Percentiles rank a stretch among this genome's conserved stretches.
phyloP scores from a whole-genome alignment of 2,888 invertebrate species.

The Drepanosiphum platanoidis region DNA sequence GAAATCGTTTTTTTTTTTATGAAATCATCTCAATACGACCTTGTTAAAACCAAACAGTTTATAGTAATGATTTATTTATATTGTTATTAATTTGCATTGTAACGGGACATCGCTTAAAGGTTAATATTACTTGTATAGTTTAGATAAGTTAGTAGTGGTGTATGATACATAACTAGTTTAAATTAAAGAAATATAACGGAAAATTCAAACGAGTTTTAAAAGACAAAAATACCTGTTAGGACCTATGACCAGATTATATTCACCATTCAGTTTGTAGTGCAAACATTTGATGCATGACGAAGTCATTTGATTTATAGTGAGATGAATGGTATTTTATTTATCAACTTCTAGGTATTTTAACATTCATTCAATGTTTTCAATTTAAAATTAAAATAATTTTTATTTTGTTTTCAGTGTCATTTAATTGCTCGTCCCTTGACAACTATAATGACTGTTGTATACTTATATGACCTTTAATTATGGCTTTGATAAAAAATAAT shows the following conservation, averaged over 20 bases:
- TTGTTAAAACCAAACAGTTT: constrained; percentile 11
- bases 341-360: too few relatives aligned
- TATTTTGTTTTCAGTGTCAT: neutral
- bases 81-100: neutral
- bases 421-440: neutral
- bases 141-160: neutral
- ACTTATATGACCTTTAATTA: neutral
- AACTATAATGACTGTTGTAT: neutral
- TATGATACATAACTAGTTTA: neutral
- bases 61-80: neutral
- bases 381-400: neutral
- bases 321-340: neutral
- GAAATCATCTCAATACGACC: neutral
- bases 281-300: neutral
- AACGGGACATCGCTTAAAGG: constrained; percentile 34
- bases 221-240: neutral
- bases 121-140: constrained; percentile 9
- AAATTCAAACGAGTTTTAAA: constrained; percentile 7
- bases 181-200: neutral
- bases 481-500: neutral
- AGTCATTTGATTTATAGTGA: neutral
- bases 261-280: neutral
- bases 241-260: neutral
- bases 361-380: neutral
- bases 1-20: neutral